phyloP scores from a whole-genome alignment of 2,888 invertebrate species.

The Elmis aenea region DNA sequence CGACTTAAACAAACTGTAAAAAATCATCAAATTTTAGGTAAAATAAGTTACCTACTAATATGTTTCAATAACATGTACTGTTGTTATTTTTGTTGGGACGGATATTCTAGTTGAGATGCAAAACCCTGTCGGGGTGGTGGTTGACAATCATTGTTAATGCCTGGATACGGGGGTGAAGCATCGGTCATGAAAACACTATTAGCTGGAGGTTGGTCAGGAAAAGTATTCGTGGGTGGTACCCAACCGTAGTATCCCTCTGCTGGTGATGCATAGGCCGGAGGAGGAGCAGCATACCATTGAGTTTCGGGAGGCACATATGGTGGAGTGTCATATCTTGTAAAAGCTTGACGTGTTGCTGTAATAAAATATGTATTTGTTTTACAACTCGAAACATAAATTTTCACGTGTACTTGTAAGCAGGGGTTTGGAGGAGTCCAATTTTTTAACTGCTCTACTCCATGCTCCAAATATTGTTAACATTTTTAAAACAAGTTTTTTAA shows the following conservation, averaged over 20 bases:
- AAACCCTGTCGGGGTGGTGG: constrained; percentile 30
- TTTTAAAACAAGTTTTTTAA: no score
- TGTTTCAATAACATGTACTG: no score
- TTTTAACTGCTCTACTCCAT: no score
- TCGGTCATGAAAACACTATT: constrained; percentile 86
- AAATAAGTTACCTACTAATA: no score
- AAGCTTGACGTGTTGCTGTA: constrained; percentile 57
- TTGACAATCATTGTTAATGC: constrained; percentile 55
- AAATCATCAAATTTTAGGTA: no score
- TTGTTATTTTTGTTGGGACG: constrained; percentile 23
- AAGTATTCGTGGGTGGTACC: constrained; percentile 72
- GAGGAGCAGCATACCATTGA: constrained; percentile 81
- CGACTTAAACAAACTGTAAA: no score
- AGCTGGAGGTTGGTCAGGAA: constrained; percentile 66
- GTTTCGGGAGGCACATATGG: constrained; percentile 76
- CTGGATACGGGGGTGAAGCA: constrained; percentile 92
- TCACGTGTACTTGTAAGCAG: no score
- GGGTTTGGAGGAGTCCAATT: no score
- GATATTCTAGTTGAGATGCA: constrained; percentile 26
- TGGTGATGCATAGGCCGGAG: constrained; percentile 83
- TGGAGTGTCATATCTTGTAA: constrained; percentile 63
- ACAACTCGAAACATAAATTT: no score
- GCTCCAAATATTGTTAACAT: no score
- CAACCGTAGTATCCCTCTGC: constrained; percentile 89
- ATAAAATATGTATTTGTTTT: no score